Percentiles rank a stretch among this genome's conserved stretches.
These are phyloP conservation scores for Poeciliopsis retropinna DNA, from an alignment of 2,113 vertebrate species.

Conservation along the genomic window DNA sequence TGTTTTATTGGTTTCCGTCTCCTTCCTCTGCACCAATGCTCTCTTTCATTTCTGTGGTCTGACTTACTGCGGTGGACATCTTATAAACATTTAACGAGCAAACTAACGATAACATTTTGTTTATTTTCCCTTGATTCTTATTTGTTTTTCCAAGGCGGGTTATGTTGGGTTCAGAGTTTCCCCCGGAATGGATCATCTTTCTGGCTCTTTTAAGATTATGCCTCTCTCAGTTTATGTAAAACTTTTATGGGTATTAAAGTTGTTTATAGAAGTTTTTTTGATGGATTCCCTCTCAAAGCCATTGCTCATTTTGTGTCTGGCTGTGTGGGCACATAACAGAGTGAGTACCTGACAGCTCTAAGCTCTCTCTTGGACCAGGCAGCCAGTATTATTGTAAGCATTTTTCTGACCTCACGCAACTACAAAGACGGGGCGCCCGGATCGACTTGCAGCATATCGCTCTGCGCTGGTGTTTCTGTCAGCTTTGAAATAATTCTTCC, in stretches of 20 bases:
- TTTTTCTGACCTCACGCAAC: slow-evolving; percentile 62
- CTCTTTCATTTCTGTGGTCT: slow-evolving; percentile 50
- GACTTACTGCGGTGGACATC: slow-evolving; percentile 47
- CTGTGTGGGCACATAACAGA: slow-evolving; percentile 51
- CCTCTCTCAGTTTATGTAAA: slow-evolving; percentile 62
- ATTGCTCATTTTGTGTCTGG: slow-evolving; percentile 45
- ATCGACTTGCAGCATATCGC: slow-evolving; percentile 40
- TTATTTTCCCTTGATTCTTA: slow-evolving; percentile 60
- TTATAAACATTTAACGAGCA: slow-evolving; percentile 68
- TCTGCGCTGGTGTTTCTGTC: slow-evolving; percentile 51
- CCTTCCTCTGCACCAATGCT: slow-evolving; percentile 24
- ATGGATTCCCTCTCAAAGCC: slow-evolving; percentile 51
- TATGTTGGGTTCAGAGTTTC: slow-evolving; percentile 51
- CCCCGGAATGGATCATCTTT: slow-evolving; percentile 43
- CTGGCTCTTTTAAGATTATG: slow-evolving; percentile 54
- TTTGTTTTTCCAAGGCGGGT: slow-evolving; percentile 58
- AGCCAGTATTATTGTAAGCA: slow-evolving; percentile 57
- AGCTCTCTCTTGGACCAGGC: slow-evolving; percentile 48
- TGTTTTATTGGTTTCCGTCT: slow-evolving; percentile 40
- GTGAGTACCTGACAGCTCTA: slow-evolving; percentile 61
- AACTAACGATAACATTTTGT: slow-evolving; percentile 68
- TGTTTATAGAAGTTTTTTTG: slow-evolving; percentile 58
- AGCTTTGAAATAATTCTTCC: slow-evolving; percentile 61
- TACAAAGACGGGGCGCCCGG: slow-evolving; percentile 38
- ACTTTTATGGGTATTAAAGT: slow-evolving; percentile 59